Conservation (phyloP, 2,797 vertebrate genomes). For the Kryptopterus vitreolus region DNA sequence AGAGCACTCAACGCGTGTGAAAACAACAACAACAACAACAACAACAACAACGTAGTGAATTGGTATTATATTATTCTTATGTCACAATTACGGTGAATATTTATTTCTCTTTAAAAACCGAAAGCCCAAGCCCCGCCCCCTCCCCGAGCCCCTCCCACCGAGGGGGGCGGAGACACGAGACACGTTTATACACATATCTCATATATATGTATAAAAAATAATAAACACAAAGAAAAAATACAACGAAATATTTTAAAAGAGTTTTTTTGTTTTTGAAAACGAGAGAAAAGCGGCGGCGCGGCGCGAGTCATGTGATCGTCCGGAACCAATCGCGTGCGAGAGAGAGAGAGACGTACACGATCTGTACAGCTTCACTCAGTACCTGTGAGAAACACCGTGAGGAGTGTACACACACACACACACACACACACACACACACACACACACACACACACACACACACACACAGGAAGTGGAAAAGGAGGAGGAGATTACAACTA, state of each 20-base stretch:
- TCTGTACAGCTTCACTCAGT: constrained; percentile 98
- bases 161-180: constrained; percentile 39
- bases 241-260: constrained; percentile 82
- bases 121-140: constrained; percentile 76
- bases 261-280: too few relatives aligned
- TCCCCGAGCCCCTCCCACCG: constrained; percentile 77
- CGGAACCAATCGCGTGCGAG: too few relatives aligned
- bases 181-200: constrained; percentile 56
- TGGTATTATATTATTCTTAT: constrained; percentile 74
- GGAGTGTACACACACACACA: constrained; percentile 83
- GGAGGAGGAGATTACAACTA: too few relatives aligned
- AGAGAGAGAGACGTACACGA: constrained; percentile 79
- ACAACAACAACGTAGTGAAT: constrained; percentile 93
- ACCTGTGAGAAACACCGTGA: constrained; percentile 98
- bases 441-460: too few relatives aligned
- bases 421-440: too few relatives aligned
- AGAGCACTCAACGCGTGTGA: constrained; percentile 88
- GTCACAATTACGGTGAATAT: constrained; percentile 83
- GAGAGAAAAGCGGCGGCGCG: constrained; percentile 84
- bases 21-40: too few relatives aligned
- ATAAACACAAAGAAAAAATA: constrained; percentile 59
- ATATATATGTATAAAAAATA: constrained; percentile 70
- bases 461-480: too few relatives aligned
- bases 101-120: constrained; percentile 73
- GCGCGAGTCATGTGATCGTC: constrained; percentile 94